Evolutionary conservation across 2,888 invertebrate genomes (phyloP).

Genomic region (Gnatocerus cornutus): DNA sequence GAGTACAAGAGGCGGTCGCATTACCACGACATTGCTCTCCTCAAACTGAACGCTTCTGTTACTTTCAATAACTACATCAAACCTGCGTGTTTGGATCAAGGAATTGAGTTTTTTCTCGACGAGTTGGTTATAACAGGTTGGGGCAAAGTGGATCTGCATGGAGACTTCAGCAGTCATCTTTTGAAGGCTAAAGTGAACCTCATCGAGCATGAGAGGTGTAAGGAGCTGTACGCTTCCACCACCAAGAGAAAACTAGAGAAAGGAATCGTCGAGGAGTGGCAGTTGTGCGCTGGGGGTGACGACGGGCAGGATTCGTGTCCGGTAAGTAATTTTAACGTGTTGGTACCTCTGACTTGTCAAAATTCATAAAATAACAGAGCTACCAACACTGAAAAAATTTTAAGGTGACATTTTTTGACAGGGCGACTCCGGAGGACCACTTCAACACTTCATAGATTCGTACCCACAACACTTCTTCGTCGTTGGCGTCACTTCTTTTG

Average conservation of each 20-base stretch:
- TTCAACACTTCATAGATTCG: background rate
- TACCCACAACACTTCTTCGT: conserved; percentile 29
- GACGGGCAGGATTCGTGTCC: conserved; percentile 59
- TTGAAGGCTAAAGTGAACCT: conserved; percentile 66
- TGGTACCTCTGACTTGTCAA: no score
- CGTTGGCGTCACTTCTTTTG: conserved; percentile 33
- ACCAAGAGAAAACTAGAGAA: conserved; percentile 43
- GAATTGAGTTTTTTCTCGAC: conserved; percentile 9
- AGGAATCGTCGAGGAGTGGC: conserved; percentile 55
- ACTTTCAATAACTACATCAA: conserved; percentile 64
- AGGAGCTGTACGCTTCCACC: conserved; percentile 28
- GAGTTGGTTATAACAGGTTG: conserved; percentile 69
- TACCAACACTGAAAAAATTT: no score
- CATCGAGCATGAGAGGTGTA: no score
- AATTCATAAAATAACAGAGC: no score
- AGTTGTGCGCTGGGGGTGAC: conserved; percentile 59
- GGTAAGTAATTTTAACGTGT: conserved; percentile 51
- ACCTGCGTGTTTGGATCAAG: conserved; percentile 68
- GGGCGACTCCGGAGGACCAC: conserved; percentile 60
- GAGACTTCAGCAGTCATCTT: conserved; percentile 62
- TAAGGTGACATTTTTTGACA: conserved; percentile 44
- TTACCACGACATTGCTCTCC: conserved; percentile 71
- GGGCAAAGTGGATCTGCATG: conserved; percentile 63
- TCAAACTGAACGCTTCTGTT: conserved; percentile 66
- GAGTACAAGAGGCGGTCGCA: conserved; percentile 62